phyloP scores from a whole-genome alignment of 2,113 vertebrate species.

The Saguinus midas region DNA sequence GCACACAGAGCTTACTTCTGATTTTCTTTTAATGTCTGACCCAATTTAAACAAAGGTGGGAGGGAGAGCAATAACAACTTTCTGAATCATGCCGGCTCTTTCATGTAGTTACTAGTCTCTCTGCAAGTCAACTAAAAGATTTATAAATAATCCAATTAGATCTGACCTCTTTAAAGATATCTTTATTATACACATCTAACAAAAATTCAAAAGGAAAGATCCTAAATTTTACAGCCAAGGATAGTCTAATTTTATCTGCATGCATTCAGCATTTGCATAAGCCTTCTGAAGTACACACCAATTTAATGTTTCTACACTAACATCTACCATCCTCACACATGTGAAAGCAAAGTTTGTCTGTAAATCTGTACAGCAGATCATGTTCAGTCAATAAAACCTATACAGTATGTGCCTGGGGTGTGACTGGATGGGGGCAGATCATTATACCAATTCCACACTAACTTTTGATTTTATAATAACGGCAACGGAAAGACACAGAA shows the following conservation, averaged over 20 bases:
- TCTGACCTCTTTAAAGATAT: conserved; percentile 35
- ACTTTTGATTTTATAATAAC: conserved; percentile 33
- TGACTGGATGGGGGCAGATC: not conserved
- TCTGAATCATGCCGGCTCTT: not conserved
- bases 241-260: conserved; percentile 20
- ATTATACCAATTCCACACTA: not conserved
- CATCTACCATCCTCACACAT: not conserved
- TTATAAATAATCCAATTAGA: conserved; percentile 48
- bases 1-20: not conserved
- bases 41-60: conserved; percentile 42
- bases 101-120: not conserved
- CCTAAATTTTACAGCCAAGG: conserved; percentile 38
- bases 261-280: not conserved
- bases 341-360: not conserved
- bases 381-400: not conserved
- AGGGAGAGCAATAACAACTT: not conserved
- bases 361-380: not conserved
- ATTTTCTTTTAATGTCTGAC: conserved; percentile 42
- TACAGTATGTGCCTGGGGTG: not conserved
- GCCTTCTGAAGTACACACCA: not conserved
- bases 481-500: not conserved
- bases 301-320: not conserved
- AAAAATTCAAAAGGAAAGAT: conserved; percentile 37
- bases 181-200: not conserved
- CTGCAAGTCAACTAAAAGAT: conserved; percentile 28